phyloP scores from a whole-genome alignment of 2,888 invertebrate genomes.

The Sesamia inferens region DNA sequence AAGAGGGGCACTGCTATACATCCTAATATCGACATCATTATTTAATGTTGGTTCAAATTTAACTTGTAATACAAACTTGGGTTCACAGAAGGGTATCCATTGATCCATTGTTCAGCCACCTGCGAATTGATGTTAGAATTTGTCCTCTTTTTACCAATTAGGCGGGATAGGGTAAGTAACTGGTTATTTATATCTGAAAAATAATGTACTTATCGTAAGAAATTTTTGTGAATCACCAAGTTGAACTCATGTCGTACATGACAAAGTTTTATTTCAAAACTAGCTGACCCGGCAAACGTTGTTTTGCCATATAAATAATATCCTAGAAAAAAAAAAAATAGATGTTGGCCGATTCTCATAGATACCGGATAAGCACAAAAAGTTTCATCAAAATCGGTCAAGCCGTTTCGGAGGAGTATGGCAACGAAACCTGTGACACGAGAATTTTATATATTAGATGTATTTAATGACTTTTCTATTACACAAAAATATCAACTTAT shows the following conservation, averaged over 20 bases:
- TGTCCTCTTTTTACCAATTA: conserved; percentile 54
- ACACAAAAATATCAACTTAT: neutral
- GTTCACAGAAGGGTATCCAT: conserved; percentile 62
- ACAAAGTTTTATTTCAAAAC: neutral
- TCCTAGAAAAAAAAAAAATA: too few species aligned
- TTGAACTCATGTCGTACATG: too few species aligned
- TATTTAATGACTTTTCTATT: neutral
- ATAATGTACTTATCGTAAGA: neutral
- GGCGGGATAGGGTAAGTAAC: conserved; percentile 45
- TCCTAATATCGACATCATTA: neutral
- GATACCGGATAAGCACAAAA: too few species aligned
- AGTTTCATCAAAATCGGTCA: too few species aligned
- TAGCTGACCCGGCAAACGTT: too few species aligned
- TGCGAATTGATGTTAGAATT: conserved; percentile 32
- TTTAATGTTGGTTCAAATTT: neutral
- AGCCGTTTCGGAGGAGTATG: too few species aligned
- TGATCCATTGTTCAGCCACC: conserved; percentile 75
- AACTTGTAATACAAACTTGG: conserved; percentile 59
- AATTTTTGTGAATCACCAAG: neutral
- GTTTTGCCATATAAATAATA: too few species aligned
- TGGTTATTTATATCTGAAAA: conserved; percentile 31
- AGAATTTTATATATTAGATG: too few species aligned
- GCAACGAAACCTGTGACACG: too few species aligned
- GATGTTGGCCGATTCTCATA: too few species aligned
- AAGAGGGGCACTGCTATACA: neutral